Conservation (phyloP, 2,113 vertebrate species). For the Galbula dea region DNA sequence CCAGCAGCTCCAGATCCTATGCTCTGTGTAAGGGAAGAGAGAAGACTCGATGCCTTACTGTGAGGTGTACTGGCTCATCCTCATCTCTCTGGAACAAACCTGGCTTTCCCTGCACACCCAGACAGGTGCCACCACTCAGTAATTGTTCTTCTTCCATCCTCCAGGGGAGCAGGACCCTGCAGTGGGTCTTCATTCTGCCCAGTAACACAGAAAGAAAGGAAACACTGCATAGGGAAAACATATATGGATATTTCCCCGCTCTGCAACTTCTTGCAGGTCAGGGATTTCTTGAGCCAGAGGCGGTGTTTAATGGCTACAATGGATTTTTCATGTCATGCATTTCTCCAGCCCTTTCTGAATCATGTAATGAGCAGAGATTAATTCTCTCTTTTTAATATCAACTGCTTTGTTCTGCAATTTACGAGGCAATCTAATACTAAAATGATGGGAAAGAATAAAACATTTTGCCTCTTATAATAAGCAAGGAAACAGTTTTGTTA, state of each 20-base stretch:
- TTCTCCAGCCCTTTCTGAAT: background rate
- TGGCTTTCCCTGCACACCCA: background rate
- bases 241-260: background rate
- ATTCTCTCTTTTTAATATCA: background rate
- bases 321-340: background rate
- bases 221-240: background rate
- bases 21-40: background rate
- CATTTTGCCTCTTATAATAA: background rate
- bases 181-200: background rate
- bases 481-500: background rate
- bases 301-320: background rate
- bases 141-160: background rate
- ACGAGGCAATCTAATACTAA: background rate
- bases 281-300: background rate
- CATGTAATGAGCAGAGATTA: background rate
- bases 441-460: background rate
- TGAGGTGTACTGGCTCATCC: background rate
- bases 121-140: background rate
- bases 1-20: background rate
- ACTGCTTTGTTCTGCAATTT: constrained; percentile 7
- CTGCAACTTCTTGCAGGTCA: background rate
- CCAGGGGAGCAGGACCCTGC: rapidly evolving
- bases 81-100: background rate
- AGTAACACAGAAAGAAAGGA: background rate
- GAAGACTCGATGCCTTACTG: background rate